phyloP scores from a whole-genome alignment of 92 coral and sea anemone species.

The Pocillopora grandis region DNA sequence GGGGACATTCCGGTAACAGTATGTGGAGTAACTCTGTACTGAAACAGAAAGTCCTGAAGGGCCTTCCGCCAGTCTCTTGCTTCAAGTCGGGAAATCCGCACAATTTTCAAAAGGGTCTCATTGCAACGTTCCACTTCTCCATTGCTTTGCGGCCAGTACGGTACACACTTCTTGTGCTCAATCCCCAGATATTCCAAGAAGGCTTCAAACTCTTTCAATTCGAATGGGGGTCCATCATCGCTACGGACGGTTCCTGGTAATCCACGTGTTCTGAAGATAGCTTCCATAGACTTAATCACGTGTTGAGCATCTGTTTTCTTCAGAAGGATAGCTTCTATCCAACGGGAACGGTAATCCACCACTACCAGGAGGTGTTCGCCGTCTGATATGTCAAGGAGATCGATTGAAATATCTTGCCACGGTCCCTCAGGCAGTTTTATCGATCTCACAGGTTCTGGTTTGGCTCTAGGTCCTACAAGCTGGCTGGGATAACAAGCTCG shows the following conservation, averaged over 20 bases:
- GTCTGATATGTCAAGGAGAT: slow-evolving; percentile 7
- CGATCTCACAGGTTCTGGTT: slow-evolving; percentile 63
- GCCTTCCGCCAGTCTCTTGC: slow-evolving; percentile 61
- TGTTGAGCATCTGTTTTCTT: slow-evolving; percentile 48
- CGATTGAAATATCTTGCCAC: slow-evolving; percentile 57
- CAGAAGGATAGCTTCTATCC: slow-evolving; percentile 53
- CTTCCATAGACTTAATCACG: slow-evolving; percentile 39
- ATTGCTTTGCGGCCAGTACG: slow-evolving; percentile 73
- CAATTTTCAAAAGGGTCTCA: slow-evolving; percentile 56
- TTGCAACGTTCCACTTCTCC: slow-evolving; percentile 71
- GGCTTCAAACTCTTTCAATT: slow-evolving; percentile 63
- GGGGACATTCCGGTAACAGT: slow-evolving; percentile 63
- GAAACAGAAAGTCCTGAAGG: slow-evolving; percentile 55
- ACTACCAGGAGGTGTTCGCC: slow-evolving; percentile 54
- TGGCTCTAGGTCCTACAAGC: slow-evolving; percentile 57
- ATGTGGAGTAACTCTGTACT: slow-evolving; percentile 61
- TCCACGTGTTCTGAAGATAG: slow-evolving; percentile 54
- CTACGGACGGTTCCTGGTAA: slow-evolving; percentile 53
- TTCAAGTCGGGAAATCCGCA: slow-evolving; percentile 55
- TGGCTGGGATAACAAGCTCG: slow-evolving; percentile 53
- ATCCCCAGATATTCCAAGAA: slow-evolving; percentile 65
- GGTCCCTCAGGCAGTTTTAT: slow-evolving; percentile 65
- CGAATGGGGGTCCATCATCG: slow-evolving; percentile 63
- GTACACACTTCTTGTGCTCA: slow-evolving; percentile 61
- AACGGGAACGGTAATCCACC: slow-evolving; percentile 53